Base-by-base conservation (phyloP, 2,888 invertebrate genomes). In the Cheilosia soror region DNA sequence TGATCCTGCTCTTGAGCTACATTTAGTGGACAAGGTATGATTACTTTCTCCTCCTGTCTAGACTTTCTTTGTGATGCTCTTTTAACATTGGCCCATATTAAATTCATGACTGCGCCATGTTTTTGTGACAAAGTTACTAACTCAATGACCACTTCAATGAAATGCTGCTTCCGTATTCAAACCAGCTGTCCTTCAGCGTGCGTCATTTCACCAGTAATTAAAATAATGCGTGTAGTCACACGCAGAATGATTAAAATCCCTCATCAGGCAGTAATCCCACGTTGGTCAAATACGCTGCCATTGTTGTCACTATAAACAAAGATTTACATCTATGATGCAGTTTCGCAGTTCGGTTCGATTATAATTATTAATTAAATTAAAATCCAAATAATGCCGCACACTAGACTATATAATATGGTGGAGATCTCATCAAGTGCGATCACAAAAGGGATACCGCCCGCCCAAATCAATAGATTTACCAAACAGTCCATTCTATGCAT, bases 361-460 rank as follows among this genome's bases (percentile, higher is more conserved):
- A 84, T 77, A 73, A 79, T 85, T 85, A 80, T 85, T 75, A 80
- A 85, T 85, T 80, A 62, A 76, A 68, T 66, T 80, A 51, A 72
- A 72, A 42, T 75, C 55, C 75, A 71, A 57, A 78, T 65, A 71
- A 71, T 75, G 66, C 47, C 57, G 31, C 13, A 49, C 44, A 57
- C 57, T 57, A 62, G n/a, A n/a, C 9, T 42, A 5, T 13, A 27
- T n/a, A n/a, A 42, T 13, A 20, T 66, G 40, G 20, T 65, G 7
- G 37, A 51, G 51, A 33, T 60, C 68, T 55, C 55, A 71, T 49
- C 62, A 55, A 66, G 40, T 51, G 55, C 20, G 44, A 47, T 62
- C 69, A 60, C 53, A 68, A 68, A 77, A 40, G 37, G 37, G 37
- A 29, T 2, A 42, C 6, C 37, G 2, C 37, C 9, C 37, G 7